Base-by-base conservation (phyloP, 2,888 invertebrate genomes). In the Nasonovia ribisnigri region DNA sequence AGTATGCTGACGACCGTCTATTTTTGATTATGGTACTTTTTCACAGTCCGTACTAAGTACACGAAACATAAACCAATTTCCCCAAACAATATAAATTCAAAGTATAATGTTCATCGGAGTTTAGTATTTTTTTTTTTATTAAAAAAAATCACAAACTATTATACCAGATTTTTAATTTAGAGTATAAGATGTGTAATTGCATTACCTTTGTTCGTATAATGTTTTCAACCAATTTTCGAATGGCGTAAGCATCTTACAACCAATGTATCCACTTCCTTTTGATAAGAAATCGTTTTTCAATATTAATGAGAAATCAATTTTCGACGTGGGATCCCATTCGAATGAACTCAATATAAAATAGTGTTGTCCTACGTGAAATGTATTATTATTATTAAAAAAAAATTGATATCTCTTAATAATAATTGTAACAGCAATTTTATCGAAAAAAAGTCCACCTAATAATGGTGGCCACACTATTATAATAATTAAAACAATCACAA, bases 241-340 rank as follows among this genome's bases (percentile, higher is more conserved):
- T 3, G 97, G 97, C 42, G 97, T 97, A 8, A 96, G 95, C 51
- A 97, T 94, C 95, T 96, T 96, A 10, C 96, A 96, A 93, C 96
- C 96, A 77, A 96, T 91, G 94, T 94, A 94, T 46, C 95, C 94
- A 24, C 94, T 93, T n/a, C 95, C 95, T 90, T 91, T 94, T 36
- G 94, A 94, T 3, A 94, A 90, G 24, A 95, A 91, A 88, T 95
- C 95, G 90, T 95, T 95, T 46, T 95, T 94, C 46, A 94, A 92
- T 26, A 95, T 94, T n/a, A 97, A 96, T 42, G 96, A 96, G 95
- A 97, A 96, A 54, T 96, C 96, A 8, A 98, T 96, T 11, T 96
- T 96, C 84, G 97, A 97, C 36, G 97, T 97, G 57, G 97, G 96
- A 94, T 97, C 97, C 98, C 98, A 98, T 1, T 97, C 97, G 95